Percentiles rank a stretch among this genome's conserved stretches.
Evolutionary conservation across 2,888 invertebrate species (phyloP).

Genomic region (Oscheius onirici): DNA sequence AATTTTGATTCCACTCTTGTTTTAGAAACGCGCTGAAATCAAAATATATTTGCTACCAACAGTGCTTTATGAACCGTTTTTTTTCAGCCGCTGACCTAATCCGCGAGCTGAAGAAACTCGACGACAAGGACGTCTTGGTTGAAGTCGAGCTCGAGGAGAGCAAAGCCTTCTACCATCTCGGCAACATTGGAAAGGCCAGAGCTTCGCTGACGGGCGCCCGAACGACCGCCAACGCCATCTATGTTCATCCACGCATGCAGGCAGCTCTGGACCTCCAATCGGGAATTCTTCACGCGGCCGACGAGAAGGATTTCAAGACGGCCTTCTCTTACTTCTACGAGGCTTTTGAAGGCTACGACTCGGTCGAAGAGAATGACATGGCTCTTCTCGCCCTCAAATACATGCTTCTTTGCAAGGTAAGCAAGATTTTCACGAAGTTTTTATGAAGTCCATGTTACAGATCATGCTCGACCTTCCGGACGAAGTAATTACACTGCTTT

Average conservation of each 20-base stretch:
- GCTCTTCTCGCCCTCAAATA: conserved; percentile 96
- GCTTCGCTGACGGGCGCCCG: conserved; percentile 96
- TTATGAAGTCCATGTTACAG: conserved; percentile 36
- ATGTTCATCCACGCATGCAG: conserved; percentile 98
- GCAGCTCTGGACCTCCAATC: conserved; percentile 96
- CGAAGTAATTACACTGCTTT: conserved; percentile 77
- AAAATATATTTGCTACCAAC: too few species aligned
- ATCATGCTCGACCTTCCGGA: conserved; percentile 69
- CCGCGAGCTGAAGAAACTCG: conserved; percentile 94
- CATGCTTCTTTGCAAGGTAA: conserved; percentile 96
- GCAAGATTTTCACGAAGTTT: background rate
- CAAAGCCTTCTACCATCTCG: conserved; percentile 96
- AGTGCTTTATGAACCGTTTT: background rate
- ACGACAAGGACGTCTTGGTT: conserved; percentile 97
- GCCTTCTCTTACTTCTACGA: conserved; percentile 99
- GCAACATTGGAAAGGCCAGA: conserved; percentile 85
- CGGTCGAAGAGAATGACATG: conserved; percentile 85
- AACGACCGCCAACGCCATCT: conserved; percentile 99
- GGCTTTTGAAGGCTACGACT: conserved; percentile 94
- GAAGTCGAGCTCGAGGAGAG: conserved; percentile 97
- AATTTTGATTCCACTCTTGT: too few species aligned
- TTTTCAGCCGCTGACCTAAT: conserved; percentile 78
- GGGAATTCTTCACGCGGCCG: conserved; percentile 98
- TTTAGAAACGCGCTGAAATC: too few species aligned
- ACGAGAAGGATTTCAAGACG: conserved; percentile 98